Evolutionary conservation across 2,113 vertebrate genomes (phyloP), one percentile per base, ranked within the genome.

Genomic region (Gobio gobio): DNA sequence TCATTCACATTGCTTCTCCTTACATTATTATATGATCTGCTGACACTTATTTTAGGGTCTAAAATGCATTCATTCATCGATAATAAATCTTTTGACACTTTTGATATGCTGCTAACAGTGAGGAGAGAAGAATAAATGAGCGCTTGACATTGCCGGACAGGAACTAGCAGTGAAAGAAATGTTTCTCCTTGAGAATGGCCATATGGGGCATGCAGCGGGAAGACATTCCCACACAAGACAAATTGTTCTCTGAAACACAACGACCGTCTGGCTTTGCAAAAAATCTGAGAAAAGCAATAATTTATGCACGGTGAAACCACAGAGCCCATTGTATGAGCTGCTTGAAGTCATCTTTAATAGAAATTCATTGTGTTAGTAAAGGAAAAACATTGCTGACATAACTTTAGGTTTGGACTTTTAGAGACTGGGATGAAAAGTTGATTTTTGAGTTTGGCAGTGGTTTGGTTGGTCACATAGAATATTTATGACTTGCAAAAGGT

Each of bases 31-130:
- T 93, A 70, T 20, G 10, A 22, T 22, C 9, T 22, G 33, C 33
- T 10, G 33, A 9, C 18, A 40, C 97, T 97, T 96, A 95, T 96
- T 96, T 97, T 96, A 95, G 96, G 97, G 96, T 95, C 94, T 96
- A 94, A 96, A 97, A 97, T 97, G 96, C 96, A 96, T 97, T 97
- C 97, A 97, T 98, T 97, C 96, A 94, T 93, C 96, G 96, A 97
- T 97, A 97, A 98, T 97, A 97, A 96, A 97, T 97, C 95, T 96
- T 98, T 98, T 97, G 96, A 98, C 96, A 97, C 95, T 97, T 96
- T 97, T 97, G 96, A 97, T 98, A 95, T 43, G 36, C 1, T 93
- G 95, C 94, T 96, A 93, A 91, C 91, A 70, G 58, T 14, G 5
- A 6, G 73, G 20, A 80, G 94, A 95, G 94, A 95, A 95, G 95